Conservation (phyloP, 2,888 invertebrate species). For the Brachylomia viminalis region DNA sequence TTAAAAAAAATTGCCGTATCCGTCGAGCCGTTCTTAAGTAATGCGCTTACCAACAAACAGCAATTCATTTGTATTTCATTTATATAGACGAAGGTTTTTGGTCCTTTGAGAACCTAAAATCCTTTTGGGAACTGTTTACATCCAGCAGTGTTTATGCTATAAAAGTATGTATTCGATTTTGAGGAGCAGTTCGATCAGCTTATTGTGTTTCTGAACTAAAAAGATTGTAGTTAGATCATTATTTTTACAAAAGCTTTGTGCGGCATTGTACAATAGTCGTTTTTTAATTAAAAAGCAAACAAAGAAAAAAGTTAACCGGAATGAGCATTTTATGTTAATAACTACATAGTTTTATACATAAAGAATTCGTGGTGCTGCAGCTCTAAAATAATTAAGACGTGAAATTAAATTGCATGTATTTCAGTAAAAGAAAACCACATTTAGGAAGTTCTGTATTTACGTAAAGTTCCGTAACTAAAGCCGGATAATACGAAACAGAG, state of each 20-base stretch:
- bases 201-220: neutral
- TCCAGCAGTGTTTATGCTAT: neutral
- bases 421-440: conserved; percentile 39
- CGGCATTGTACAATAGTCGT: neutral
- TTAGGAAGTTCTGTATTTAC: conserved; percentile 31
- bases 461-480: conserved; percentile 24
- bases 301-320: conserved; percentile 7
- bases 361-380: conserved; percentile 16
- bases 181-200: no score
- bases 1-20: no score
- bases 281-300: neutral
- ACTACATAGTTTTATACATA: conserved; percentile 27
- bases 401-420: conserved; percentile 51
- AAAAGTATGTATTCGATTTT: neutral
- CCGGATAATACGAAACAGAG: conserved; percentile 21
- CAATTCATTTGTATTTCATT: no score
- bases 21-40: no score
- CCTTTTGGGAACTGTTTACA: neutral
- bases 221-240: neutral
- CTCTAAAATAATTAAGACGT: conserved; percentile 35
- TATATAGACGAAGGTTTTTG: no score
- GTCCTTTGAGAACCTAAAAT: neutral
- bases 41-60: no score
- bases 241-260: neutral
- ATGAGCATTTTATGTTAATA: conserved; percentile 20